Evolutionary conservation across 2,888 invertebrate genomes (phyloP).

Genomic region (Heliconius ismenius): DNA sequence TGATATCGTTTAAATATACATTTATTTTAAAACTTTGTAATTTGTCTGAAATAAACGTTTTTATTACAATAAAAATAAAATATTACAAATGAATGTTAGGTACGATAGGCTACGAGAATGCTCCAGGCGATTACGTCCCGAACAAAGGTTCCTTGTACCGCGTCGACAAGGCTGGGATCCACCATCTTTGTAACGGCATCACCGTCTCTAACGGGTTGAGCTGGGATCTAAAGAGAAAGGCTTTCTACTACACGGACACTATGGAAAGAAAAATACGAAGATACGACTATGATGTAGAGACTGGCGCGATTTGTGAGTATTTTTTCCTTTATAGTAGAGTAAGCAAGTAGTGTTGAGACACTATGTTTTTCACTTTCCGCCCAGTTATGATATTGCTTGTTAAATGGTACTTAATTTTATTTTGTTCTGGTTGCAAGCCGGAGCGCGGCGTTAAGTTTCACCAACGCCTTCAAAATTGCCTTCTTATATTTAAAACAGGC

Average conservation of each 20-base stretch:
- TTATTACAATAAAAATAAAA: too few species aligned
- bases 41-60: too few species aligned
- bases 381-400: too few species aligned
- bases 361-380: neutral
- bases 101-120: conserved; percentile 79
- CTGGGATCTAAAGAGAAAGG: conserved; percentile 85
- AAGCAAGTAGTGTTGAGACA: neutral
- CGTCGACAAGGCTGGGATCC: conserved; percentile 56
- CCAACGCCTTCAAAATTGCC: too few species aligned
- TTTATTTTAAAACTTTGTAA: too few species aligned
- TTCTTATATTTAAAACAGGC: too few species aligned
- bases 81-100: conserved; percentile 57
- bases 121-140: conserved; percentile 63
- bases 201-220: conserved; percentile 90
- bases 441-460: too few species aligned
- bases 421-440: neutral
- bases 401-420: too few species aligned
- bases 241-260: conserved; percentile 89
- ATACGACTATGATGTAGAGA: conserved; percentile 87
- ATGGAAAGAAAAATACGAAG: conserved; percentile 83
- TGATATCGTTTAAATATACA: too few species aligned
- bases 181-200: conserved; percentile 59
- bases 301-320: conserved; percentile 84
- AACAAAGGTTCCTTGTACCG: conserved; percentile 76
- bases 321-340: neutral